Percentiles rank a stretch among this genome's conserved stretches.
Conservation (phyloP, 2,113 vertebrate genomes). For the Elanoides forficatus region DNA sequence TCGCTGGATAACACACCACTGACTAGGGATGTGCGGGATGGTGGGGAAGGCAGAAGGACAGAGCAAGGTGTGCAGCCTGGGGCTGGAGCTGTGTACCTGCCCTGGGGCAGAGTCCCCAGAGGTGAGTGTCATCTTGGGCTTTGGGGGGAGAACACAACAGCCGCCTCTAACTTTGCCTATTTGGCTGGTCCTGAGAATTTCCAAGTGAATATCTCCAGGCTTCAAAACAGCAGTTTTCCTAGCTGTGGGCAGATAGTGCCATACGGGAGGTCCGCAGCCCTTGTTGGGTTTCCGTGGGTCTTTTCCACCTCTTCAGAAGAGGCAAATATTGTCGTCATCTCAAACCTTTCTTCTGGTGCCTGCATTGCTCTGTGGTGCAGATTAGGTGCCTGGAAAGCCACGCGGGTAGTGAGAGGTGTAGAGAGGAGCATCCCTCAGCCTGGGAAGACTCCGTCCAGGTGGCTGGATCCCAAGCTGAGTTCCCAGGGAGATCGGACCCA, state of each 20-base stretch:
- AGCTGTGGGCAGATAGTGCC: not conserved
- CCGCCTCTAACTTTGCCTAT: not conserved
- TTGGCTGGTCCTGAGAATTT: not conserved
- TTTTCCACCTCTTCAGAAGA: not conserved
- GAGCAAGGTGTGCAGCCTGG: no score
- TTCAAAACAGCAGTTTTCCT: not conserved
- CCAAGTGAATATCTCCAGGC: not conserved
- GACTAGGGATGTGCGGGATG: fast-evolving
- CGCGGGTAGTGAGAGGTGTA: not conserved
- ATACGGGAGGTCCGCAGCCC: not conserved
- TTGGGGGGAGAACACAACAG: not conserved
- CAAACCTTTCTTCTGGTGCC: not conserved
- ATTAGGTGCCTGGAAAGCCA: not conserved
- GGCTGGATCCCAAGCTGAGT: not conserved
- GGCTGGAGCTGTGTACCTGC: not conserved
- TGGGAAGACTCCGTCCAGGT: not conserved
- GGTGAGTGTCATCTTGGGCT: no score
- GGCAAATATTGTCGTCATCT: not conserved
- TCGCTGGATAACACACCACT: fast-evolving
- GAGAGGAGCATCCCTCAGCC: not conserved
- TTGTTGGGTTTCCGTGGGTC: not conserved
- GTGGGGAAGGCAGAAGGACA: not conserved
- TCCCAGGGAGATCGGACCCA: not conserved
- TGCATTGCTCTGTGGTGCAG: not conserved
- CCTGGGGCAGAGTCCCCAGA: not conserved